phyloP scores from a whole-genome alignment of 2,888 invertebrate genomes.

The Iselma pallidipennis region DNA sequence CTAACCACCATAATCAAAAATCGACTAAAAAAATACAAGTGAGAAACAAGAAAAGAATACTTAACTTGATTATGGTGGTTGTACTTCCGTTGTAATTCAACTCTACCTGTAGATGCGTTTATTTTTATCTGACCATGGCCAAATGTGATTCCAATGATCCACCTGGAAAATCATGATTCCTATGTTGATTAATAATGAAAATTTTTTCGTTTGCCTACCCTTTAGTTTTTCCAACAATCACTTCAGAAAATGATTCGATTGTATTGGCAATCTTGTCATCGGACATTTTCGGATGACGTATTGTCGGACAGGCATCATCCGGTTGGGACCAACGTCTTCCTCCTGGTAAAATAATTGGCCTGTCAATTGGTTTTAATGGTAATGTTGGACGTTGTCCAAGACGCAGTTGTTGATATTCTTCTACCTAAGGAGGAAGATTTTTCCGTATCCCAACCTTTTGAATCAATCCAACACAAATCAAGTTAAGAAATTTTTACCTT shows the following conservation, averaged over 20 bases:
- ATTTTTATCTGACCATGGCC: constrained; percentile 64
- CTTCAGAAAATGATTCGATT: constrained; percentile 81
- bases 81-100: constrained; percentile 19
- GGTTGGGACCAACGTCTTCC: constrained; percentile 80
- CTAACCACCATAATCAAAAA: constrained; percentile 8
- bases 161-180: constrained; percentile 60
- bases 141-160: constrained; percentile 65
- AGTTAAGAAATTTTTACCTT: constrained; percentile 37
- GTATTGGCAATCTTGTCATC: constrained; percentile 88
- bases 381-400: constrained; percentile 57
- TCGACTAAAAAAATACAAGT: not conserved
- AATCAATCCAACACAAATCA: not conserved
- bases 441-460: constrained; percentile 48
- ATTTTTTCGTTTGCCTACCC: constrained; percentile 66
- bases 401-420: constrained; percentile 57
- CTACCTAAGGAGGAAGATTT: constrained; percentile 31
- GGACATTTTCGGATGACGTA: constrained; percentile 64
- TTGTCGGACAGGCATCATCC: constrained; percentile 66
- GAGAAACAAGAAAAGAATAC: constrained; percentile 9
- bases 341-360: constrained; percentile 76
- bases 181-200: constrained; percentile 10
- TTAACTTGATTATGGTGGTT: constrained; percentile 16
- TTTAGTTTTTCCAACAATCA: constrained; percentile 80
- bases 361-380: constrained; percentile 65
- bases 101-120: constrained; percentile 63